Conservation (phyloP, 1,140 invertebrate genomes). For the Drosophila nannoptera region DNA sequence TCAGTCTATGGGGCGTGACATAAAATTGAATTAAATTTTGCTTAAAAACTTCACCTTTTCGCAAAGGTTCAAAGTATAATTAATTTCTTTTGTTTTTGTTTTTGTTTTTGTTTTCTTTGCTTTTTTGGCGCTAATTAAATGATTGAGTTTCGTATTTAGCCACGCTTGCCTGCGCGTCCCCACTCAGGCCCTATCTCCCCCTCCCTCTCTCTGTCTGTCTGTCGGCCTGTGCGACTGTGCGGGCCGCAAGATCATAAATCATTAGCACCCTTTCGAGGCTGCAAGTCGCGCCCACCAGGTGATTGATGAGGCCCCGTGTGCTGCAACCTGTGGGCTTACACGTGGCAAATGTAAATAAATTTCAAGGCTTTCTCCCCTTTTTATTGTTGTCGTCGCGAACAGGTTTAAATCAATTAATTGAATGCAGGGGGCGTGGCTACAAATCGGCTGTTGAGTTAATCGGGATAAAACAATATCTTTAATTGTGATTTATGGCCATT, state of each 20-base stretch:
- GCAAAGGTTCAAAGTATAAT: conserved; percentile 68
- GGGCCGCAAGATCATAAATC: conserved; percentile 58
- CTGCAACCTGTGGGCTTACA: conserved; percentile 56
- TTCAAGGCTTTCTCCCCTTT: conserved; percentile 7
- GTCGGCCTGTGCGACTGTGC: no score
- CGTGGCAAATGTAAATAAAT: conserved; percentile 45
- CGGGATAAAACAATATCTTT: no score
- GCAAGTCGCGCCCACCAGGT: conserved; percentile 52
- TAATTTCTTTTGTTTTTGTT: conserved; percentile 66
- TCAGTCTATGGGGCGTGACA: conserved; percentile 39
- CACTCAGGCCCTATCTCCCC: neutral
- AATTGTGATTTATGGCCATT: no score
- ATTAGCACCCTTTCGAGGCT: conserved; percentile 60
- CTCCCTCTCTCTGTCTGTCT: neutral
- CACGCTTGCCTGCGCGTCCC: conserved; percentile 15
- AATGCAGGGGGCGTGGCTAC: neutral
- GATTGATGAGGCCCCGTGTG: conserved; percentile 61
- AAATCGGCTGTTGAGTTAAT: no score
- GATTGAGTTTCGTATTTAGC: conserved; percentile 73
- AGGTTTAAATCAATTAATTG: conserved; percentile 20
- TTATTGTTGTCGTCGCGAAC: neutral
- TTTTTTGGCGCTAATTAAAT: conserved; percentile 67
- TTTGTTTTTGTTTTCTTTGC: no score
- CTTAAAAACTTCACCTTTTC: conserved; percentile 51
- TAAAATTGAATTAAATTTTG: conserved; percentile 74